A percentile compares a stretch with the other conserved stretches of the same genome.
Conservation (phyloP, 1,140 invertebrate genomes). For the Lepidurus arcticus region DNA sequence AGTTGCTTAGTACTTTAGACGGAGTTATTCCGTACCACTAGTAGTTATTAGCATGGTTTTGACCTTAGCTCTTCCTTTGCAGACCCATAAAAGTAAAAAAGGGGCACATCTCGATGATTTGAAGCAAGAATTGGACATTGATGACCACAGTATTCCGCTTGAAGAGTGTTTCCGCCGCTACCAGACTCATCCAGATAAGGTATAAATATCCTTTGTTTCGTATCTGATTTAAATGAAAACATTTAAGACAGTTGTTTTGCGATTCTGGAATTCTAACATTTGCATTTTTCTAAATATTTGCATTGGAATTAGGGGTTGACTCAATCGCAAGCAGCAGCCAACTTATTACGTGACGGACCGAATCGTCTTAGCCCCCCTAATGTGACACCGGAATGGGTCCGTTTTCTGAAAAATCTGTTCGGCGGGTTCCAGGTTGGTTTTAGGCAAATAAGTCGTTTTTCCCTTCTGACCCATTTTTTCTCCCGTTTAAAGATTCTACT, state of each 20-base stretch:
- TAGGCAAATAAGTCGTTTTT: neutral
- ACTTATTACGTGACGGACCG: slow-evolving; percentile 56
- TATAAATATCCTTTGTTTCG: slow-evolving; percentile 56
- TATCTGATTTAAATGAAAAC: slow-evolving; percentile 1
- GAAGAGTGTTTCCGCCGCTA: slow-evolving; percentile 94
- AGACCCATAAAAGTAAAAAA: neutral
- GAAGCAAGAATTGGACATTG: slow-evolving; percentile 96
- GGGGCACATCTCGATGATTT: slow-evolving; percentile 79
- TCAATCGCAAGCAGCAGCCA: slow-evolving; percentile 49
- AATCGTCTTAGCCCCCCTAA: slow-evolving; percentile 61
- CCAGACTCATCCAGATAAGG: slow-evolving; percentile 89
- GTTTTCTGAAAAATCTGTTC: slow-evolving; percentile 59
- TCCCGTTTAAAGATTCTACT: slow-evolving; percentile 51
- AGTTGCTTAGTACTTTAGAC: neutral
- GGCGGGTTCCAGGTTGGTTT: slow-evolving; percentile 57
- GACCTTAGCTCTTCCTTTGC: slow-evolving; percentile 14
- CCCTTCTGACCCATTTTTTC: neutral
- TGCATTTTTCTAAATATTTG: neutral
- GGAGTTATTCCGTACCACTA: neutral
- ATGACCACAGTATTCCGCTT: slow-evolving; percentile 93
- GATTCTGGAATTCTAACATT: too few relatives aligned
- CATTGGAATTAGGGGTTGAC: slow-evolving; percentile 52
- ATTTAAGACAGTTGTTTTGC: too few relatives aligned
- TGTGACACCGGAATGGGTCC: slow-evolving; percentile 58
- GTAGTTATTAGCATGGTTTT: neutral